A percentile compares a stretch with the other conserved stretches of the same genome.
phyloP scores from a whole-genome alignment of 2,113 vertebrate species.

The Cervus canadensis region DNA sequence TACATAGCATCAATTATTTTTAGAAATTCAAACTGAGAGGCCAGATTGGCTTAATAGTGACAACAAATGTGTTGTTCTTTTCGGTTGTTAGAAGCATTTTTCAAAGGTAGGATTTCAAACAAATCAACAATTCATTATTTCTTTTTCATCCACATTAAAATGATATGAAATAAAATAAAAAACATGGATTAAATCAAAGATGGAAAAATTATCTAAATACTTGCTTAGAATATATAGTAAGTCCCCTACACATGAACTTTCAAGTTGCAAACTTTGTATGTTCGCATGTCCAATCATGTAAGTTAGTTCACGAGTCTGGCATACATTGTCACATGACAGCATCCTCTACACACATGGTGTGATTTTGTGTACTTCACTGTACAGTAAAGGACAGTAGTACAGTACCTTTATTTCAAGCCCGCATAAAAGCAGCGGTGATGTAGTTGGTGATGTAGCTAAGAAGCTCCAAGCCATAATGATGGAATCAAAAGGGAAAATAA shows the following conservation, averaged over 20 bases:
- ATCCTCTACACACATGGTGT: too few species aligned
- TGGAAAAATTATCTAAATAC: not conserved
- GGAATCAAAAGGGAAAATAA: not conserved
- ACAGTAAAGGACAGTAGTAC: not conserved
- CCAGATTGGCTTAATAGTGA: not conserved
- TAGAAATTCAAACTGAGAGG: not conserved
- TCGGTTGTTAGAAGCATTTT: not conserved
- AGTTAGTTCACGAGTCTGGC: not conserved
- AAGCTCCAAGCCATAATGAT: not conserved
- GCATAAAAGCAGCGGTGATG: not conserved
- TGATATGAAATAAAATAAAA: not conserved
- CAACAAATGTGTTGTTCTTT: not conserved
- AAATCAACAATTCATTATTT: not conserved
- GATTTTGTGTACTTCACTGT: not conserved
- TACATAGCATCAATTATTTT: not conserved
- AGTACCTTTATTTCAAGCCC: not conserved
- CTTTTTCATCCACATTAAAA: not conserved
- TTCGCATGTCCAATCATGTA: not conserved
- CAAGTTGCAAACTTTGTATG: not conserved
- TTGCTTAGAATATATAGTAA: not conserved
- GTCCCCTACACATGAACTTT: not conserved
- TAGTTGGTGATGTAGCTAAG: not conserved
- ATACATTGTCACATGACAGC: too few species aligned
- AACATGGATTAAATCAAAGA: not conserved
- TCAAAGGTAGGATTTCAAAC: not conserved